Evolutionary conservation across 2,888 invertebrate genomes (phyloP), one percentile per base, ranked within the genome.

Genomic region (Hypercompe scribonia): DNA sequence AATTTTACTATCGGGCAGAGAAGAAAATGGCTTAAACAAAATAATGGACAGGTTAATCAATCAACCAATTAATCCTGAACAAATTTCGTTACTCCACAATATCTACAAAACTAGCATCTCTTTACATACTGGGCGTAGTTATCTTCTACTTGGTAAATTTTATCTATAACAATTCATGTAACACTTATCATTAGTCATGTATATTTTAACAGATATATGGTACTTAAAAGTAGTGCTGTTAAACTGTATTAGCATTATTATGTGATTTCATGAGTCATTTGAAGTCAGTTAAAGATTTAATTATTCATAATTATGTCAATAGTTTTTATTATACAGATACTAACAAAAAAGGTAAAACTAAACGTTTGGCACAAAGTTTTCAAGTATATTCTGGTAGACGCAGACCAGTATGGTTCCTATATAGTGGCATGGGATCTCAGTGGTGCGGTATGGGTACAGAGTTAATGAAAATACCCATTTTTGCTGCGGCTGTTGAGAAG

Each of bases 371-470:
- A 21, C 50, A 24, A 21, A 50, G 50, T 50, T 50, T 50, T 50
- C 50, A 50, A 50, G 24, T 50, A 50, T 24, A 50, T 50, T 50
- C 50, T 28, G 88, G 89, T n/a, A 89, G 78, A 0, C 84, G 86
- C 34, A 88, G 96, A 1, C 97, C 97, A 5, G 90, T 97, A 21
- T 97, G 97, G 97, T 97, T 96, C 88, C 96, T 97, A 74, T 97
- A 97, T 93, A 97, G 97, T 76, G 97, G 97, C 10, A 97, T 97
- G n/a, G n/a, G n/a, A n/a, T n/a, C n/a, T n/a, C n/a, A n/a, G n/a
- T n/a, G n/a, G n/a, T 90, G 95, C 46, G 96, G 96, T 42, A 97
- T 97, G 97, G 97, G 97, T 0, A 87, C 92, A 33, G 94, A 96
- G 63, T 94, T 97, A 84, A 96, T 97, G 96, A 90, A 93, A 66